These are phyloP conservation scores for Rotaria socialis DNA, from an alignment of 2,888 invertebrate species.

Conservation along the genomic window DNA sequence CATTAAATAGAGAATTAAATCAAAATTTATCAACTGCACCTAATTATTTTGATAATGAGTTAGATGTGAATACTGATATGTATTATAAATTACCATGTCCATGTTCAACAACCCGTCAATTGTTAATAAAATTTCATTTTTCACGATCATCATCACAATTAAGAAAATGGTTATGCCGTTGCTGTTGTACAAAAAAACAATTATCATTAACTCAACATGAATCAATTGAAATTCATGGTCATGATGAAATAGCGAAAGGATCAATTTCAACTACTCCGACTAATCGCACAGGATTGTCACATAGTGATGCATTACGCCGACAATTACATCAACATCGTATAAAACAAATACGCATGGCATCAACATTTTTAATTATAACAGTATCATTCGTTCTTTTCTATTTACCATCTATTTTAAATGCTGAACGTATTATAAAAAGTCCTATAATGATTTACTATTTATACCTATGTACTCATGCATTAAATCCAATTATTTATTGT, in stretches of 20 bases:
- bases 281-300: too few relatives aligned
- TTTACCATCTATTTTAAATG: conserved; percentile 41
- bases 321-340: conserved; percentile 31
- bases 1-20: background rate
- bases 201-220: background rate
- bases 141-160: background rate
- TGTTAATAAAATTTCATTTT: conserved; percentile 7
- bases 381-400: conserved; percentile 42
- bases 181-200: background rate
- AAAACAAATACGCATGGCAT: conserved; percentile 39
- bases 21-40: background rate
- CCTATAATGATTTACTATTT: conserved; percentile 43
- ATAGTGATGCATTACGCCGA: background rate
- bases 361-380: conserved; percentile 43
- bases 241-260: background rate
- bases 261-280: too few relatives aligned
- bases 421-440: conserved; percentile 39
- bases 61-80: background rate
- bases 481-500: conserved; percentile 46
- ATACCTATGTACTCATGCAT: conserved; percentile 42
- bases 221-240: background rate
- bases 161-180: background rate
- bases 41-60: background rate
- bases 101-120: background rate
- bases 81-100: conserved; percentile 17